Evolutionary conservation across 1,140 invertebrate species (phyloP), one percentile per base, ranked within the genome.

Genomic region (Spodoptera litura): DNA sequence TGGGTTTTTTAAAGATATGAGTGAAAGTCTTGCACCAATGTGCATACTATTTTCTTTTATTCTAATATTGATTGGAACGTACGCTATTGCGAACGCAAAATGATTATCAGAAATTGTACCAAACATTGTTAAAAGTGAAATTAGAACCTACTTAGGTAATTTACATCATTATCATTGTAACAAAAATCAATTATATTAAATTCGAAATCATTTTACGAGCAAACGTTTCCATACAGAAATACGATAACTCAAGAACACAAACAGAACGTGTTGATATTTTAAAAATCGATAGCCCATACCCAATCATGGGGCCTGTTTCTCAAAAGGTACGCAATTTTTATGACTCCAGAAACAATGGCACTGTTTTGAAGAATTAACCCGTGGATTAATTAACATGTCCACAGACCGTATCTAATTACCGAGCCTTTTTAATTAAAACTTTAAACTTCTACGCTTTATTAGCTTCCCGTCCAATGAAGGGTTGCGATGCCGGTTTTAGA

Each of bases 331-430:
- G 81, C 83, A 82, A 88, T 92, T 91, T 93, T 94, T 91, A 93
- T 83, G 81, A 83, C 85, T 56, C 82, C 59, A 77, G 70, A 83
- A 93, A 94, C 91, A 94, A 94, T 94, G 81, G 90, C 76, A 78
- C 81, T 89, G 90, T 91, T 93, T 93, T 91, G 87, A 92, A 85
- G 87, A 93, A 91, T 93, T 91, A 91, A 90, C 81, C 85, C 87
- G 86, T 88, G 87, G 86, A 91, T 93, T 94, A 94, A 94, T 94
- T 94, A 93, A 91, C 91, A 91, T 93, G 89, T 88, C 88, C 91
- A 90, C 85, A 56, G 84, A 89, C 83, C 92, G 91, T 94, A 82
- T 93, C 91, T 93, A 93, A 94, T 93, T 92, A 93, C 91, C 82
- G 80, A 82, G 79, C 85, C 85, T 85, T 91, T 81, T 93, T 93